Evolutionary conservation across 2,113 vertebrate species (phyloP).

Genomic region (Lichenostomus cassidix): DNA sequence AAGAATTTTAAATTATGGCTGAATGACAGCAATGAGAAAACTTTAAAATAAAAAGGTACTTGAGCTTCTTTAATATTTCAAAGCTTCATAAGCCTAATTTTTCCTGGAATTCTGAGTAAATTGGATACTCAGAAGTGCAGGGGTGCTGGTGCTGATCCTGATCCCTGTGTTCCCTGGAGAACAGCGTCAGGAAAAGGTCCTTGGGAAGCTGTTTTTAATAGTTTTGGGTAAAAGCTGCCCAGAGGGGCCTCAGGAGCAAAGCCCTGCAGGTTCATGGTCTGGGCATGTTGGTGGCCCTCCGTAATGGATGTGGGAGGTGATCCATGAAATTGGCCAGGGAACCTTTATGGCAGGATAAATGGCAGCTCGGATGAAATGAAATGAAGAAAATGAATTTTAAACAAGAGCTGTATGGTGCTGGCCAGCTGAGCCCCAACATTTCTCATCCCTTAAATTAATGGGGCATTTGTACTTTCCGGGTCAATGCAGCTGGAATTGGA

Average conservation of each 20-base stretch:
- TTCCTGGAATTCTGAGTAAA: neutral
- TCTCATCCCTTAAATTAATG: neutral
- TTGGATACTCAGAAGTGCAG: neutral
- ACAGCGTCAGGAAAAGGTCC: neutral
- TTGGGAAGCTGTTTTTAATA: neutral
- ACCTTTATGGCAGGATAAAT: neutral
- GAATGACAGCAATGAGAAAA: neutral
- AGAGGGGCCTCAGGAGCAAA: neutral
- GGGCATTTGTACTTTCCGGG: conserved; percentile 5
- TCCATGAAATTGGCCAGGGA: conserved; percentile 39
- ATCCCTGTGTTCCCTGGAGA: neutral
- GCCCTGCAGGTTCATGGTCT: neutral
- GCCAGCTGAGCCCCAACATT: neutral
- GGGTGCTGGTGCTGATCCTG: neutral
- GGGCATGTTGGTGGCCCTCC: neutral
- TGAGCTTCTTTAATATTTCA: neutral
- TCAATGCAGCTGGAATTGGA: neutral
- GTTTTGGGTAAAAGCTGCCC: neutral
- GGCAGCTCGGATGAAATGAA: neutral
- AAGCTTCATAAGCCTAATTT: neutral
- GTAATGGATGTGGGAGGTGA: conserved; percentile 32
- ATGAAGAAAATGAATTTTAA: conserved; percentile 49
- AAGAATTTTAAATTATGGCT: neutral
- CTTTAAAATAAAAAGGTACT: neutral
- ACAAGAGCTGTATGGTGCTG: neutral